These are phyloP conservation scores for Drosophila sturtevanti DNA, from an alignment of 1,140 invertebrate species.

Conservation along the genomic window DNA sequence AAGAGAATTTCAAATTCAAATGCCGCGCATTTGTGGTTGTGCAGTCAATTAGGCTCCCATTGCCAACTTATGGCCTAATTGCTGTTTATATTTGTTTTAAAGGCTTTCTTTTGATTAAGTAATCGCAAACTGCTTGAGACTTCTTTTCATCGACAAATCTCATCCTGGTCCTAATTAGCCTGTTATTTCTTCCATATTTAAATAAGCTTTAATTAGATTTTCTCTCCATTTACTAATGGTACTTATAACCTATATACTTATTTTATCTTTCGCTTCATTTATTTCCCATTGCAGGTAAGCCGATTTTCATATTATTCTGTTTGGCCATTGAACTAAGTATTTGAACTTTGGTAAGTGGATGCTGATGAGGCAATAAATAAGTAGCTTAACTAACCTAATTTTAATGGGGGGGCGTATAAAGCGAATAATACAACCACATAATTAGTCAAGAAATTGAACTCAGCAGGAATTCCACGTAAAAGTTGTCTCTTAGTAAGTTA, in stretches of 20 bases:
- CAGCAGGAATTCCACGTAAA: not conserved
- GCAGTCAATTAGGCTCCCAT: slow-evolving; percentile 38
- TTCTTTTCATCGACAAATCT: slow-evolving; percentile 2
- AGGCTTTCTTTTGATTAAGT: slow-evolving; percentile 33
- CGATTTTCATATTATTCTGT: slow-evolving; percentile 50
- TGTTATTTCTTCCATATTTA: slow-evolving; percentile 56
- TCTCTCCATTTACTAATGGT: not conserved
- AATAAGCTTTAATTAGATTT: slow-evolving; percentile 63
- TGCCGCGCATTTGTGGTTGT: slow-evolving; percentile 18
- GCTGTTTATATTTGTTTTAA: slow-evolving; percentile 54
- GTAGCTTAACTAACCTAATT: slow-evolving; percentile 27
- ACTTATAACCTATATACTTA: slow-evolving; percentile 32
- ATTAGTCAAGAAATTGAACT: not conserved
- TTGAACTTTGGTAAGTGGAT: slow-evolving; percentile 28
- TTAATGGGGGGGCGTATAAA: too few relatives aligned
- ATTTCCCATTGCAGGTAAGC: slow-evolving; percentile 71
- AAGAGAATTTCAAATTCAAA: slow-evolving; percentile 45
- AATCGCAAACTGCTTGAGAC: slow-evolving; percentile 21
- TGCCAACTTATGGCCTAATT: slow-evolving; percentile 50
- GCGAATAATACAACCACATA: not conserved
- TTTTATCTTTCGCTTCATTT: slow-evolving; percentile 36
- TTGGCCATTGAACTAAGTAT: slow-evolving; percentile 34
- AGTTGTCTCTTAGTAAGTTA: not conserved
- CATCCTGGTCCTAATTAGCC: slow-evolving; percentile 44
- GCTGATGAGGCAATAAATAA: slow-evolving; percentile 47